These are phyloP conservation scores for Candidula unifasciata DNA, from an alignment of 2,888 invertebrate species.

Conservation along the genomic window DNA sequence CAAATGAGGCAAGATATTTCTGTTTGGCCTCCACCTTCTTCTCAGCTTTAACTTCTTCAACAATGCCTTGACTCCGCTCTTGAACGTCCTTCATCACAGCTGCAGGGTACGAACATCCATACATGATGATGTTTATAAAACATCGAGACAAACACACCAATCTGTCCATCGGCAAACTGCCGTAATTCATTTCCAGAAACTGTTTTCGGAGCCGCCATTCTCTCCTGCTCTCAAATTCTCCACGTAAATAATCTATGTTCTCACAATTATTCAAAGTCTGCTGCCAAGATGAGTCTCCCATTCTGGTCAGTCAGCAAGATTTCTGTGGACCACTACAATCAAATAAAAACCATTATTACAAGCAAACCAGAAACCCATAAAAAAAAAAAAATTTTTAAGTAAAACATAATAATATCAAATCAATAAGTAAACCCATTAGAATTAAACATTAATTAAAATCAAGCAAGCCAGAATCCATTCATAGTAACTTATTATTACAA, in stretches of 20 bases:
- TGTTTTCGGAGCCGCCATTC: constrained; percentile 91
- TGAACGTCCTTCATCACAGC: constrained; percentile 88
- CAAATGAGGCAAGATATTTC: constrained; percentile 62
- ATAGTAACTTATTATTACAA: no score
- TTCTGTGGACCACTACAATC: not conserved
- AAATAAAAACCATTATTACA: no score
- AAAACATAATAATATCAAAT: no score
- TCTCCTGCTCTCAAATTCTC: constrained; percentile 87
- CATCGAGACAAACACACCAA: constrained; percentile 92
- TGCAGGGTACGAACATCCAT: constrained; percentile 84
- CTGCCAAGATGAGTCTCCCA: no score
- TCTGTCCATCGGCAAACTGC: constrained; percentile 87
- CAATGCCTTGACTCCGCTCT: constrained; percentile 83
- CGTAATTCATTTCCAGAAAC: constrained; percentile 88
- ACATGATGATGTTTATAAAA: constrained; percentile 81
- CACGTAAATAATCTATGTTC: constrained; percentile 62
- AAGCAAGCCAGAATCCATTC: no score
- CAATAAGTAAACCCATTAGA: no score
- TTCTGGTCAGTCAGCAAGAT: not conserved
- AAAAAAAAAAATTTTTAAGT: no score
- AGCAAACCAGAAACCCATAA: no score
- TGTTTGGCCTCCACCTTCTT: constrained; percentile 80
- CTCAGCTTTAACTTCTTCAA: constrained; percentile 82
- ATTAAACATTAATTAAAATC: no score
- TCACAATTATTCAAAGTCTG: not conserved